Evolutionary conservation across 2,888 invertebrate species (phyloP).

Genomic region (Reticulitermes lucifugus): DNA sequence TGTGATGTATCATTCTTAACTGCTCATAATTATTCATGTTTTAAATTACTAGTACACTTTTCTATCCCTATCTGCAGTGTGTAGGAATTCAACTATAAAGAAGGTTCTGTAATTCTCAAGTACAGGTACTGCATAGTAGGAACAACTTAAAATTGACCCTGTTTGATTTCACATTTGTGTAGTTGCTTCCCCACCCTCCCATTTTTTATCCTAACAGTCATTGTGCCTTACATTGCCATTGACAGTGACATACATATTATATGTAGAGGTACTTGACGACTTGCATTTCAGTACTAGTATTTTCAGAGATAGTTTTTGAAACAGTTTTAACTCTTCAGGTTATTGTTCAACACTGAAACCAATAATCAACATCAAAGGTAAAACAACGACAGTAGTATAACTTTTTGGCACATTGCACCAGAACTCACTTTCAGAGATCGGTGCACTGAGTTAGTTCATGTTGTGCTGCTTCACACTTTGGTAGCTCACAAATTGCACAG

Average conservation of each 20-base stretch:
- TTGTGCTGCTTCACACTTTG: not conserved
- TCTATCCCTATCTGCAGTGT: no score
- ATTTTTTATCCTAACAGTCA: not conserved
- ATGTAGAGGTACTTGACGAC: not conserved
- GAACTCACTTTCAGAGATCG: not conserved
- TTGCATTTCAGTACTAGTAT: not conserved
- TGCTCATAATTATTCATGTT: no score
- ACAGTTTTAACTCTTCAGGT: constrained; percentile 48
- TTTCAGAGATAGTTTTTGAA: constrained; percentile 10
- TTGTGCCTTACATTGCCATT: constrained; percentile 13
- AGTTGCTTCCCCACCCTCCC: not conserved
- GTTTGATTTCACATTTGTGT: constrained; percentile 11
- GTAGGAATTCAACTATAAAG: no score
- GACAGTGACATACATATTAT: not conserved
- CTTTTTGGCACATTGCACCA: not conserved
- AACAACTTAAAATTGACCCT: no score
- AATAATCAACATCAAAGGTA: constrained; percentile 51
- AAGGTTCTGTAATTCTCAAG: no score
- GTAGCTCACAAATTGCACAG: constrained; percentile 15
- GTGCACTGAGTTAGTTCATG: not conserved
- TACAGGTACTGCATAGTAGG: no score
- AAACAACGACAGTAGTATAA: constrained; percentile 11
- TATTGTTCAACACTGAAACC: constrained; percentile 48
- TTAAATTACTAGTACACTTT: no score
- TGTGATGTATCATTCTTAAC: no score